Evolutionary conservation across 2,113 vertebrate species (phyloP).

Genomic region (Poecilia latipinna): DNA sequence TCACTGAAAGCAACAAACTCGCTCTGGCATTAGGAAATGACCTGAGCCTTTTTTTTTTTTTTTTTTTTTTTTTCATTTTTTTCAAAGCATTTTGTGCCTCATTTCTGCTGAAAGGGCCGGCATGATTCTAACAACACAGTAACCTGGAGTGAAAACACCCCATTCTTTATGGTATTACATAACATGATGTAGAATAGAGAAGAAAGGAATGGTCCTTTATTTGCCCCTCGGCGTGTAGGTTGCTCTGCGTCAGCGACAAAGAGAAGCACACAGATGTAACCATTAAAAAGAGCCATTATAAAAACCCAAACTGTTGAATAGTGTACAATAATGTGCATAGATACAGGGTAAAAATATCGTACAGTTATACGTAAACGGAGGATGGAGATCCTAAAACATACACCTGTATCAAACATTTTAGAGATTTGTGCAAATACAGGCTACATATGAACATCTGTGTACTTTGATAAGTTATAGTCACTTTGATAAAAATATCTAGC

Average conservation of each 20-base stretch:
- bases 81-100: not conserved
- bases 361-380: too few species aligned
- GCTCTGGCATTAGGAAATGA: not conserved
- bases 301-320: too few species aligned
- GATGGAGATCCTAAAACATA: too few species aligned
- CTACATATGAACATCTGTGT: too few species aligned
- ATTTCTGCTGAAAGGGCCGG: not conserved
- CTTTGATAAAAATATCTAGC: not conserved
- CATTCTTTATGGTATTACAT: not conserved
- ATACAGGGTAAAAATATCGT: too few species aligned
- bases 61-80: not conserved
- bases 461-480: not conserved
- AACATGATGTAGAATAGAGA: not conserved
- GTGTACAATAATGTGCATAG: too few species aligned
- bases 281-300: not conserved
- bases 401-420: too few species aligned
- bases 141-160: not conserved
- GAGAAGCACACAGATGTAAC: not conserved
- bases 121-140: not conserved
- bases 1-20: slow-evolving; percentile 22
- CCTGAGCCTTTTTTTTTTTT: not conserved
- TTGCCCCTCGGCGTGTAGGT: not conserved
- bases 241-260: not conserved
- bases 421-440: too few species aligned
- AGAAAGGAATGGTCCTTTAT: not conserved